A percentile compares a stretch with the other conserved stretches of the same genome.
These are phyloP conservation scores for Halcyon chelicuti DNA, from an alignment of 2,797 vertebrate genomes.

Conservation along the genomic window DNA sequence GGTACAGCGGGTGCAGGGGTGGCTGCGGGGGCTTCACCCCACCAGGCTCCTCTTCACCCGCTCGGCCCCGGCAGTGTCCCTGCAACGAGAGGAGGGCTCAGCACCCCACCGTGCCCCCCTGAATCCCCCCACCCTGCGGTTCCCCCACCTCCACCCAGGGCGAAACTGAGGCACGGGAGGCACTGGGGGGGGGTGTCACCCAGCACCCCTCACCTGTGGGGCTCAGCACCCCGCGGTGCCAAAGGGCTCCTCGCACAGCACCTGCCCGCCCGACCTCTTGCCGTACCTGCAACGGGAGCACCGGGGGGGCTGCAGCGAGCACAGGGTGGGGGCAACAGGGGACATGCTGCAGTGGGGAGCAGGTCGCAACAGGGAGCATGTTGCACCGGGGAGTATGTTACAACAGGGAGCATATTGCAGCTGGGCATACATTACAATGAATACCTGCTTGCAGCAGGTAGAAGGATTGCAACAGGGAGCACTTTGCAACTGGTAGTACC, in stretches of 20 bases:
- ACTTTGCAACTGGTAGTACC: not conserved
- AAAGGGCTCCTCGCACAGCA: not conserved
- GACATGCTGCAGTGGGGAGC: not conserved
- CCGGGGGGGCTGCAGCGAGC: not conserved
- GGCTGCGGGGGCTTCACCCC: not conserved
- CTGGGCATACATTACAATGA: too few relatives aligned
- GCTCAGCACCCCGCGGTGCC: not conserved
- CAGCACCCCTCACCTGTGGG: not conserved
- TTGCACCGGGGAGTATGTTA: rapidly evolving
- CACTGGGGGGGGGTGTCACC: not conserved
- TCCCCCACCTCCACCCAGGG: not conserved
- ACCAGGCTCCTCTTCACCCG: not conserved
- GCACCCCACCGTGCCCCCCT: not conserved
- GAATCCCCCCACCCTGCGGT: rapidly evolving
- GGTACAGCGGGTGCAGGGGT: not conserved
- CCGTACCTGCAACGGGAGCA: not conserved
- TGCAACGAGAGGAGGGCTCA: not conserved
- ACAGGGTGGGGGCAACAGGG: too few relatives aligned
- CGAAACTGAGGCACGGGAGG: not conserved
- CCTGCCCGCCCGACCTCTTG: not conserved
- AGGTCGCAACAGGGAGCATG: not conserved
- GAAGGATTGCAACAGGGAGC: not conserved
- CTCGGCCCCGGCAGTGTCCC: not conserved
- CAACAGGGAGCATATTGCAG: rapidly evolving
- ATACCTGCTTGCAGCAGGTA: too few relatives aligned